Percentiles rank a stretch among this genome's conserved stretches.
These are phyloP conservation scores for Tychaedon coryphoeus DNA, from an alignment of 2,113 vertebrate species.

Conservation along the genomic window DNA sequence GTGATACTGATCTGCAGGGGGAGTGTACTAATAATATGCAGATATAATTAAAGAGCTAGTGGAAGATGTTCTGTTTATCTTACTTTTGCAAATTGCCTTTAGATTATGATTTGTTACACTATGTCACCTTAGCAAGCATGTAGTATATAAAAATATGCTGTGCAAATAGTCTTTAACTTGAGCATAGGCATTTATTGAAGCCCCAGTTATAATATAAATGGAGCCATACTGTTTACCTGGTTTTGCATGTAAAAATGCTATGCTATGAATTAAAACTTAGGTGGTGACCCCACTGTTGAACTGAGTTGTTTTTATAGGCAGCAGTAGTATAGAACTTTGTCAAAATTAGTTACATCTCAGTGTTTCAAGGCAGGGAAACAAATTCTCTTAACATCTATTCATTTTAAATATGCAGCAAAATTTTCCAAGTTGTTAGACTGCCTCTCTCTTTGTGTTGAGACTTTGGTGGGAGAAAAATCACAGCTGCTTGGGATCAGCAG, in stretches of 20 bases:
- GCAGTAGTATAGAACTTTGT: not conserved
- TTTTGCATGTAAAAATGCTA: not conserved
- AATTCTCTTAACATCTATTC: not conserved
- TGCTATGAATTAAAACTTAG: not conserved
- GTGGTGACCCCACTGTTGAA: not conserved
- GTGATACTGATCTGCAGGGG: not conserved
- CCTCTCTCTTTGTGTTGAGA: not conserved
- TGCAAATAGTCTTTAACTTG: not conserved
- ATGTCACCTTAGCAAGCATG: not conserved
- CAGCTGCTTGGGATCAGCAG: not conserved
- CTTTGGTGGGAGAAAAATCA: not conserved
- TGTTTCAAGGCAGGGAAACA: not conserved
- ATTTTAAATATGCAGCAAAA: not conserved
- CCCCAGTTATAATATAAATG: not conserved
- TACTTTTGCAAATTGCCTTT: not conserved
- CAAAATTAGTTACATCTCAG: not conserved
- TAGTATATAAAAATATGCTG: not conserved
- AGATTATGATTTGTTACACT: conserved; percentile 7
- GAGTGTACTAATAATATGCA: not conserved
- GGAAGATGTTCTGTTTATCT: conserved; percentile 19
- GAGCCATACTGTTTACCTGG: not conserved
- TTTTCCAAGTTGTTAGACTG: not conserved
- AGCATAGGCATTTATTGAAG: not conserved
- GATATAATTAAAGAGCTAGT: conserved; percentile 29
- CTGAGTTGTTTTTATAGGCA: not conserved